Evolutionary conservation across 1,140 invertebrate species (phyloP), one percentile per base, ranked within the genome.

Genomic region (Leptopilina boulardi): DNA sequence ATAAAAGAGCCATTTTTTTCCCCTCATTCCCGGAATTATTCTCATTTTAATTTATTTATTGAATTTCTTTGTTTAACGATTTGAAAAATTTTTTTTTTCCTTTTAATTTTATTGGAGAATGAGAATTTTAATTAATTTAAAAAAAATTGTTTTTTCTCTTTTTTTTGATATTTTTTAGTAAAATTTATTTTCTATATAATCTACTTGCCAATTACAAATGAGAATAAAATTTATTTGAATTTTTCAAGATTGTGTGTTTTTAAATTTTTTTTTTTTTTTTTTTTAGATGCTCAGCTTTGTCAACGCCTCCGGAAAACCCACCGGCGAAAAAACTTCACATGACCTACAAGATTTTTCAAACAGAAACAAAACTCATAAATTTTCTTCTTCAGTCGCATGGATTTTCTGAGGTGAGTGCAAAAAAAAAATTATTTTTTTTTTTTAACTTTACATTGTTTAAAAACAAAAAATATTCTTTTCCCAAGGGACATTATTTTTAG

Each of bases 291-390:
- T 91, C 90, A 0, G 90, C 90, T 5, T 82, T 91, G 71, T 88
- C 90, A 0, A 89, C 85, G 5, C 89, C 90, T 10, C 91, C 91
- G 18, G 85, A 89, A 79, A 85, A 91, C 15, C 87, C 91, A 44
- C 95, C 95, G 3, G 95, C 94, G 0, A 92, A 93, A 70, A 92
- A 94, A 44, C 88, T 96, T n/a, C 94, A 95, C 85, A 94, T 96
- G 85, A 95, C 94, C 1, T 96, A 95, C 87, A 96, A 96, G 88
- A 94, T 95, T 82, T 92, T 95, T 75, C 95, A 96, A 89, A 95
- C 95, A 10, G 95, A 96, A 89, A 96, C 95, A 0, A 96, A 95
- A 87, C 91, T 96, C 41, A 91, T 96, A 38, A 93, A 94, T 79
- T 93, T 95, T 80, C 89, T 96, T 59, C 92, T 96, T 6, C 93